Conservation (phyloP, 2,888 invertebrate species). For the Lottia gigantea region DNA sequence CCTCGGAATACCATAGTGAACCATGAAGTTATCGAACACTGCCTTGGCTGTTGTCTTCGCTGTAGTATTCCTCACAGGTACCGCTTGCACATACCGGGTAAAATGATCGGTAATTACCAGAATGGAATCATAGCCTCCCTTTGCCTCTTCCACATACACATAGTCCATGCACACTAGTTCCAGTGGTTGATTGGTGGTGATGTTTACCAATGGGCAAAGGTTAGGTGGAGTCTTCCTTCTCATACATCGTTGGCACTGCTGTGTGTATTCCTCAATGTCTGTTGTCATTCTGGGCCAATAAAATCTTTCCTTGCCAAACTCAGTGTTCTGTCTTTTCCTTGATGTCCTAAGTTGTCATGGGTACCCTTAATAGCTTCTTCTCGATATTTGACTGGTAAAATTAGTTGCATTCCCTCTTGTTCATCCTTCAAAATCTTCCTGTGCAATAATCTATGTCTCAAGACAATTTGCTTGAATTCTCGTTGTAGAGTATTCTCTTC, state of each 20-base stretch:
- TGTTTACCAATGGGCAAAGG: constrained; percentile 22
- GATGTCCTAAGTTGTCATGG: constrained; percentile 34
- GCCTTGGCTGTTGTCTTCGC: background rate
- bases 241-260: constrained; percentile 22
- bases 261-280: constrained; percentile 25
- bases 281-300: constrained; percentile 34
- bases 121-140: constrained; percentile 30
- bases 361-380: constrained; percentile 15
- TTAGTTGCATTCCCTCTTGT: constrained; percentile 27
- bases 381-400: constrained; percentile 21
- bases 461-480: background rate
- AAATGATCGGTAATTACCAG: constrained; percentile 31
- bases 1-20: no score
- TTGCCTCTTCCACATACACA: constrained; percentile 26
- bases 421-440: background rate
- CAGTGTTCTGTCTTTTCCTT: constrained; percentile 28
- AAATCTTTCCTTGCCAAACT: constrained; percentile 28
- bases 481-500: constrained; percentile 7
- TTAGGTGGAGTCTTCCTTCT: constrained; percentile 13
- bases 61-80: constrained; percentile 26
- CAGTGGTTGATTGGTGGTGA: constrained; percentile 26
- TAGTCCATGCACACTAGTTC: constrained; percentile 31
- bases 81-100: constrained; percentile 28
- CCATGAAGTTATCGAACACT: background rate
- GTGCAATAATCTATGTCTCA: background rate